phyloP scores from a whole-genome alignment of 1,140 invertebrate genomes.

The Macrocentrus cingulum region DNA sequence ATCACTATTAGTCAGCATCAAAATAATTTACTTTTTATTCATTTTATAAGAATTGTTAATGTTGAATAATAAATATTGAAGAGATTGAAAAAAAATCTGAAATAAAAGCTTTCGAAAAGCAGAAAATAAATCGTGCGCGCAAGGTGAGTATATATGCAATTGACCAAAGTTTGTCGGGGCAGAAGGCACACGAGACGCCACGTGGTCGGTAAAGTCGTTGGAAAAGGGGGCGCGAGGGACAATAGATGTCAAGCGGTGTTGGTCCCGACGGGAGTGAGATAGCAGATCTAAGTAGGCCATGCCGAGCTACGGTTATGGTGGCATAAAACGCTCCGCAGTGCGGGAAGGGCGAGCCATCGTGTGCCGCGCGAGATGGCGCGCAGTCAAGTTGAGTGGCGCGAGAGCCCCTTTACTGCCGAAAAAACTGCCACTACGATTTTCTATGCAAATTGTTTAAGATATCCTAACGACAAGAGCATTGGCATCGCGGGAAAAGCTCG shows the following conservation, averaged over 20 bases:
- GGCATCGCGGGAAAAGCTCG: background rate
- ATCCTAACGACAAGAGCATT: conserved; percentile 35
- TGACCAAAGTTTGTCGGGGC: background rate
- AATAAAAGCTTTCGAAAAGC: too few species aligned
- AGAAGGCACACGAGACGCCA: background rate
- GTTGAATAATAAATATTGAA: too few species aligned
- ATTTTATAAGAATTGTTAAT: too few species aligned
- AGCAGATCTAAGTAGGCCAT: conserved; percentile 61
- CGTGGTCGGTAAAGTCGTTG: conserved; percentile 4
- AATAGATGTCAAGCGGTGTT: conserved; percentile 50
- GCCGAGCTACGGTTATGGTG: conserved; percentile 56
- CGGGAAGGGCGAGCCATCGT: conserved; percentile 30
- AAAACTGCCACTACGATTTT: conserved; percentile 59
- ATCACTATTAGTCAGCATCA: too few species aligned
- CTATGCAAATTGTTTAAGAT: conserved; percentile 62
- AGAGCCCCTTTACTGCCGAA: conserved; percentile 53
- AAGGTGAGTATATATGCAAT: background rate
- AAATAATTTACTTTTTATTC: too few species aligned
- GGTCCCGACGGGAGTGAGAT: conserved; percentile 45
- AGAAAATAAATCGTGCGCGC: too few species aligned
- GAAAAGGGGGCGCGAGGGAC: conserved; percentile 33
- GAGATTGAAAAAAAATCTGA: too few species aligned
- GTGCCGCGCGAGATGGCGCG: conserved; percentile 28
- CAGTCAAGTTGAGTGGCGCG: conserved; percentile 29
- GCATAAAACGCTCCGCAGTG: conserved; percentile 53